Evolutionary conservation across 2,113 vertebrate genomes (phyloP), one percentile per base, ranked within the genome.

Genomic region (Paracanthobrama guichenoti): DNA sequence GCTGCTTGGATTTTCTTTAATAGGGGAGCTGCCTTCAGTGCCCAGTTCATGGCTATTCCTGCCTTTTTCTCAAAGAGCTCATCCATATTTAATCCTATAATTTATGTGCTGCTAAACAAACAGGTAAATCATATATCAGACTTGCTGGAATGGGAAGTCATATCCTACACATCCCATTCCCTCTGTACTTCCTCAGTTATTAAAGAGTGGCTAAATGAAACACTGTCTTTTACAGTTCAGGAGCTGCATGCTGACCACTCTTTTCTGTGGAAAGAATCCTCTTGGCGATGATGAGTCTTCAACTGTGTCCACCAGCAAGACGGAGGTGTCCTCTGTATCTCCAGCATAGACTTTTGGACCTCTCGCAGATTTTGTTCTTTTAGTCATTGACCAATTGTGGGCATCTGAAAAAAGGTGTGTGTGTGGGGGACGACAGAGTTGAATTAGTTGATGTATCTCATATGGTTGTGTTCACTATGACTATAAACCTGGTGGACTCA

Each of bases 61-160:
- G 89, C 94, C 85, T 93, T 93, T 89, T 94, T 94, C 88, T 92
- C 93, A 81, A 95, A 95, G 88, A 94, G 88, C 86, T 95, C 94
- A 20, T 89, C 91, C 55, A 84, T 95, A 74, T 94, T 91, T 55
- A 91, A 91, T 82, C 90, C 88, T 14, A 71, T 88, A 31, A 90
- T 90, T 46, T 92, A 91, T 60, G 89, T 92, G 60, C 86, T 92
- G 53, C 88, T 90, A 39, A 92, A 92, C 89, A 95, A 75, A 75
- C 73, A 75, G 73, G 73, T 75, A 28, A 75, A 5, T 53, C 73
- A 75, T 31, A 14, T 28, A 20, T 46, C 69, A 26, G 12, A 46
- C n/a, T 72, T 20, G 50, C 50, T 20, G 16, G 18, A 55, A 20
- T 20, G 53, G 53, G 18, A 20, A 55, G 18, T 14, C 11, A 73